Evolutionary conservation across 2,113 vertebrate genomes (phyloP), one percentile per base, ranked within the genome.

Genomic region (Misgurnus mizolepis): DNA sequence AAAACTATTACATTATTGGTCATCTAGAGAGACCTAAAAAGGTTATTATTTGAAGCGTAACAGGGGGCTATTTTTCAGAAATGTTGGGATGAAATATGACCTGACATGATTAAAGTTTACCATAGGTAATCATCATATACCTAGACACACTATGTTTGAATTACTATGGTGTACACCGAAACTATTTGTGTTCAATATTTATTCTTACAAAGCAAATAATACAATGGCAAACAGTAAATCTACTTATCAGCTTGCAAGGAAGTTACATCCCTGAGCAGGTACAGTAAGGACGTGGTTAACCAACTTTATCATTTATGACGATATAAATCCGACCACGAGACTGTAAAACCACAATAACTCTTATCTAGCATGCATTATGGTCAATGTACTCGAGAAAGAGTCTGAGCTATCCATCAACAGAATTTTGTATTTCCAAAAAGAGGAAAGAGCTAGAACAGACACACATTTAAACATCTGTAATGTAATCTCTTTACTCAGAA

Each of bases 261-360:
- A 50, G 43, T 64, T 6, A 8, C 18, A 50, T 76, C 22, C n/a
- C 12, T 11, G 22, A 18, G 34, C 12, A 47, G 18, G 12, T n/a
- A n/a, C n/a, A n/a, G n/a, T 7, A 45, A 22, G 73, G 73, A 76
- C 27, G 60, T 76, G 73, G 58, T 75, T 62, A 45, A 75, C 72
- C 72, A 5, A 47, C 1, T 4, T 6, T 39, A 39, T 7, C 43
- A 64, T n/a, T 43, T 64, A 4, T 22, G 53, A 60, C 7, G 60
- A 50, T 76, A 64, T 40, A 76, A 40, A 64, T 76, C 41, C 64
- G 60, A 74, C 71, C 70, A 22, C 7, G 5, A 43, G 10, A 73
- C 53, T 43, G 6, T 34, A 17, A 64, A 75, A 75, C 58, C 58
- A 39, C 60, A 64, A n/a, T 76, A 1, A 3, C 0, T 64, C 60